Base-by-base conservation (phyloP, 2,888 invertebrate species). In the Ecliptopera silaceata region DNA sequence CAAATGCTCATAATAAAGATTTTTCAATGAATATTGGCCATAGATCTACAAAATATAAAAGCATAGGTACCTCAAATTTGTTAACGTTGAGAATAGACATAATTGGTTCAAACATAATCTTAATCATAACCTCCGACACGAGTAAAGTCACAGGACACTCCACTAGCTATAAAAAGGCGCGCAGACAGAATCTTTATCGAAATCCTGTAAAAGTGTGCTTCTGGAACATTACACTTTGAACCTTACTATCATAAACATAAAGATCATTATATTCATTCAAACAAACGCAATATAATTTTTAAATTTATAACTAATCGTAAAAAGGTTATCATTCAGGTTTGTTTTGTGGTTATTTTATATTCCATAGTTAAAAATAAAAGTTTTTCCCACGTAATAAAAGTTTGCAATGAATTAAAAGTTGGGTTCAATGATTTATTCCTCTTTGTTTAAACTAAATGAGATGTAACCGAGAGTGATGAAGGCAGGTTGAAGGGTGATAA, bases 391-490 rank as follows among this genome's bases (percentile, higher is more conserved):
- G 71, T 71, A 69, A 75, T 76, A 75, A 77, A 76, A 76, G 70
- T 78, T 75, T 53, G 64, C 64, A 47, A 45, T 59, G 63, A 64
- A 67, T 64, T 41, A 36, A 58, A 56, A 66, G 61, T 67, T 64
- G 72, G 68, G 72, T 74, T 72, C 72, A 72, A 75, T 79, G 76
- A 81, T 83, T 84, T 82, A 84, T 82, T 75, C 68, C 64, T 73
- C 79, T 76, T 80, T 80, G 79, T 79, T 72, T 62, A 48, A 60
- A 50, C 51, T 61, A 59, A 61, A 68, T 62, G 68, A 64, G 68
- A 69, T 66, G 61, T 68, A 59, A 50, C 32, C 44, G 53, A 56
- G 64, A 56, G 50, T 55, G 58, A 59, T 63, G 56, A 36, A 53
- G 45, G 31, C 50, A 59, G 44, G 59, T 52, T 59, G 42, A 49